phyloP scores from a whole-genome alignment of 2,113 vertebrate genomes.

The Lagopus muta region DNA sequence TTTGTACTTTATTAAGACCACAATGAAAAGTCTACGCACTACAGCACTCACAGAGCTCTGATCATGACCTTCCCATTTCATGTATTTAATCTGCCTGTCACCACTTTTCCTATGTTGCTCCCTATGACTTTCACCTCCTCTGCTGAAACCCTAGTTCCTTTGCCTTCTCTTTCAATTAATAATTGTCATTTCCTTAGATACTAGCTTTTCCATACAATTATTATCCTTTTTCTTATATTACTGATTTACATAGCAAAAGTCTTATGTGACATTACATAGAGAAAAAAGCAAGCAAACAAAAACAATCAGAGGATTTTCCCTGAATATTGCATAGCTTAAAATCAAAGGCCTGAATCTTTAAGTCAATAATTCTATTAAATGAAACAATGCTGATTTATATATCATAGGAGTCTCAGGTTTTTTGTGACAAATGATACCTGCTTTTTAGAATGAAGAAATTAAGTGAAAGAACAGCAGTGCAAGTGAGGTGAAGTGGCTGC shows the following conservation, averaged over 20 bases:
- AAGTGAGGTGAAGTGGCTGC: not conserved
- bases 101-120: not conserved
- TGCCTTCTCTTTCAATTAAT: not conserved
- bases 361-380: not conserved
- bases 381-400: accelerated
- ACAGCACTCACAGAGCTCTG: not conserved
- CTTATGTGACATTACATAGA: not conserved
- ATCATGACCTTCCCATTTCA: not conserved
- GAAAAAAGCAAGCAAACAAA: not conserved
- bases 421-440: not conserved
- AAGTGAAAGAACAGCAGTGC: not conserved
- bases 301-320: not conserved
- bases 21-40: not conserved
- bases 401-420: not conserved
- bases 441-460: not conserved
- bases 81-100: not conserved
- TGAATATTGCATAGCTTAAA: not conserved
- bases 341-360: not conserved
- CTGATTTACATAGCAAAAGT: not conserved
- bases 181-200: not conserved
- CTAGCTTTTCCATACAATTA: not conserved
- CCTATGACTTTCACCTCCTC: not conserved
- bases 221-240: not conserved
- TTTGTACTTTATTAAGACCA: not conserved
- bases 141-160: not conserved